phyloP scores from a whole-genome alignment of 2,797 vertebrate species.

The Dermochelys coriacea region DNA sequence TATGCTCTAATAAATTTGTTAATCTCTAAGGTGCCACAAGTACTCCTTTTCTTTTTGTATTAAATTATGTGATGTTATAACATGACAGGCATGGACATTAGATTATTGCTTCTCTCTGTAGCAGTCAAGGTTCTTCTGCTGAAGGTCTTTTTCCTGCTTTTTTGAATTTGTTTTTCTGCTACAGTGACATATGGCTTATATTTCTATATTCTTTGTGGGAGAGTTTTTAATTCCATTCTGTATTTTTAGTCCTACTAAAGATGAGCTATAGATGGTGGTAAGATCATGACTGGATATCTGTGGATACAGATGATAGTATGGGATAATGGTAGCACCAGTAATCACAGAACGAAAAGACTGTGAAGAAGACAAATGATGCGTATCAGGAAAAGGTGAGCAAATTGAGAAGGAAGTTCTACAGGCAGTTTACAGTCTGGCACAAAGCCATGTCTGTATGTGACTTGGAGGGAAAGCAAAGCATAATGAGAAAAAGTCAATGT shows the following conservation, averaged over 20 bases:
- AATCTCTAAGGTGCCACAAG: too few relatives aligned
- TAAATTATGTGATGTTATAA: background rate
- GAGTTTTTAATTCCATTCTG: background rate
- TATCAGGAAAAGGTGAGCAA: background rate
- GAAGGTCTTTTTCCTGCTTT: background rate
- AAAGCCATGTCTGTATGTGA: background rate
- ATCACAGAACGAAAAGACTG: background rate
- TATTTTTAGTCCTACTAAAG: background rate
- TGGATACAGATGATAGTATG: background rate
- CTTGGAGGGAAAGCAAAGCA: constrained; percentile 29
- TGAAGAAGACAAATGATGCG: background rate
- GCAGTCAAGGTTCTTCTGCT: background rate
- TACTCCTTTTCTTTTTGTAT: too few relatives aligned
- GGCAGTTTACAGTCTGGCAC: background rate
- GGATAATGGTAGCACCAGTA: background rate
- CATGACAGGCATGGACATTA: background rate
- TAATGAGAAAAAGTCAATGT: background rate
- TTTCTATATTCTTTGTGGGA: background rate
- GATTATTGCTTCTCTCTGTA: background rate
- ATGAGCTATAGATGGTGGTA: background rate
- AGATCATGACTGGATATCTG: background rate
- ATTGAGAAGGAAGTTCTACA: background rate
- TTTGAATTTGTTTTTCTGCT: background rate
- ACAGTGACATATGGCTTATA: background rate
- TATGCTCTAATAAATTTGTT: too few relatives aligned